Conservation (phyloP, 2,113 vertebrate genomes). For the Octodon degus region DNA sequence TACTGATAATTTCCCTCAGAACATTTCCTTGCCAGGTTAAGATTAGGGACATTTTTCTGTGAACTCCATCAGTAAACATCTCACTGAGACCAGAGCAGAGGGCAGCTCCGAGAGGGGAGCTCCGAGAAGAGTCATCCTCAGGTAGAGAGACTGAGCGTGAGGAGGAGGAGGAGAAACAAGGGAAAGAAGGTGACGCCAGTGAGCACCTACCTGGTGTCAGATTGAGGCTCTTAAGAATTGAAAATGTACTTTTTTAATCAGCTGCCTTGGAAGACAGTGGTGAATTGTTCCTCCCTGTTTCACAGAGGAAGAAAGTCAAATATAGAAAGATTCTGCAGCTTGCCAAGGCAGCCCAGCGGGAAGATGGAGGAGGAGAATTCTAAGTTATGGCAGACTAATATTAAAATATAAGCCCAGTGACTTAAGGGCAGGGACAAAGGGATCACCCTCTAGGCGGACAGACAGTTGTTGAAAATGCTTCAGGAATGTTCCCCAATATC, state of each 20-base stretch:
- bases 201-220: neutral
- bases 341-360: neutral
- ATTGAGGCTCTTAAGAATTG: neutral
- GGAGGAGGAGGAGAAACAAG: neutral
- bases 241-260: neutral
- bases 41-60: neutral
- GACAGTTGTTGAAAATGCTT: neutral
- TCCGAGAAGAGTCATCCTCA: neutral
- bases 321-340: neutral
- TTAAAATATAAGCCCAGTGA: neutral
- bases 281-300: neutral
- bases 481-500: neutral
- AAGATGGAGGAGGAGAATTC: neutral
- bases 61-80: neutral
- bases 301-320: constrained; percentile 1
- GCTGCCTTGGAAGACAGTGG: neutral
- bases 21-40: neutral
- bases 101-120: neutral
- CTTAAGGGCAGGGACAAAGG: neutral
- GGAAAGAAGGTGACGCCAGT: neutral
- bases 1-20: neutral
- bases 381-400: neutral
- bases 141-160: neutral
- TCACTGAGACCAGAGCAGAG: neutral
- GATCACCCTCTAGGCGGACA: neutral